Evolutionary conservation across 64 coral and sea anemone species (phyloP).

Genomic region (Actinia tenebrosa): DNA sequence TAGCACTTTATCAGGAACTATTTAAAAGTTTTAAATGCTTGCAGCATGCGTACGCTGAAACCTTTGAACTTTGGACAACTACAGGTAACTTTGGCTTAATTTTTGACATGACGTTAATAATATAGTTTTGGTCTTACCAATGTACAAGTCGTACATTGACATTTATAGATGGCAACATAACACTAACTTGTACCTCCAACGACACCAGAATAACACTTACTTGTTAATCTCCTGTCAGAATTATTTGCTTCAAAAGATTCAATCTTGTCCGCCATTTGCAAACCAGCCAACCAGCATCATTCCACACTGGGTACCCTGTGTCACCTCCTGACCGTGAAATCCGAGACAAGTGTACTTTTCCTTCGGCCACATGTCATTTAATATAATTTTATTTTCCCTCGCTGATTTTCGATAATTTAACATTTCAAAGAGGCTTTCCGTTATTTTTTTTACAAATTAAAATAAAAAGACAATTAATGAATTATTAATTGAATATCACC

Average conservation of each 20-base stretch:
- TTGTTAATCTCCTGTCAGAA: neutral
- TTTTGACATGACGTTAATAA: no score
- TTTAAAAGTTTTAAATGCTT: no score
- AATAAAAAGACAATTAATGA: neutral
- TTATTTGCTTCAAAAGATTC: constrained; percentile 3
- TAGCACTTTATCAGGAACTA: no score
- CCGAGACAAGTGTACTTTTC: neutral
- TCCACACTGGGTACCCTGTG: neutral
- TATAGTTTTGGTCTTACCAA: no score
- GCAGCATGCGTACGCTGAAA: no score
- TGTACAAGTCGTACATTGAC: no score
- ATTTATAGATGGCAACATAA: no score
- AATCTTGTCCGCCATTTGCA: constrained; percentile 9
- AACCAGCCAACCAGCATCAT: neutral
- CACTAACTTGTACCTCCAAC: neutral
- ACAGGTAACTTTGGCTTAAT: no score
- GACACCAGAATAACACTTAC: neutral
- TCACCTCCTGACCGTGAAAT: neutral
- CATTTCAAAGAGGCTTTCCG: neutral
- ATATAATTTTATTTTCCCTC: neutral
- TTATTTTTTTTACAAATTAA: neutral
- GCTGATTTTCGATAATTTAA: neutral
- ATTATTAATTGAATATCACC: neutral
- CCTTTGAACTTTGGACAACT: no score
- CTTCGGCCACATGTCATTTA: no score